Evolutionary conservation across 1,140 invertebrate species (phyloP).

Genomic region (Paralvinella palmiformis): DNA sequence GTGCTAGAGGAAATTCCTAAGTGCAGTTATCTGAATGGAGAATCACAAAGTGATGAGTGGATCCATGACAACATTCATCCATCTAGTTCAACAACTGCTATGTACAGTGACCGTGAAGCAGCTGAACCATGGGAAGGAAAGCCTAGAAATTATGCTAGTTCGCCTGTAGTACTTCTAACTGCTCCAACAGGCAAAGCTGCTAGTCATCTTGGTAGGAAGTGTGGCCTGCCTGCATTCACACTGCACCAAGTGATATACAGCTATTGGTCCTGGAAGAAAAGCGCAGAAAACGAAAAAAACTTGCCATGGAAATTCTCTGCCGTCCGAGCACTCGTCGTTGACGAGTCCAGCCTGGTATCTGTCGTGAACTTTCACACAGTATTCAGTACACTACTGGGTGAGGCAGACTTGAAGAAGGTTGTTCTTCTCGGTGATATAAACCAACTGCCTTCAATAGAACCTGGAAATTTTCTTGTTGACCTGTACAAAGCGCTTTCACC

Average conservation of each 20-base stretch:
- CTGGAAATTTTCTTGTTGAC: conserved; percentile 35
- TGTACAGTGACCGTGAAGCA: neutral
- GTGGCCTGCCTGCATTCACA: conserved; percentile 30
- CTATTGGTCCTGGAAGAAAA: conserved; percentile 20
- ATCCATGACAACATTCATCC: neutral
- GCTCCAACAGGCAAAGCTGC: conserved; percentile 45
- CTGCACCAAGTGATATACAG: conserved; percentile 40
- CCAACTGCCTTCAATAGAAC: conserved; percentile 44
- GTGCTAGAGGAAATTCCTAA: neutral
- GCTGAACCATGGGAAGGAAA: neutral
- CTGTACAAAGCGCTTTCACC: conserved; percentile 22
- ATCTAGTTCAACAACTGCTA: neutral
- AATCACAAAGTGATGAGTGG: neutral
- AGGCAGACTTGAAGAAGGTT: conserved; percentile 31
- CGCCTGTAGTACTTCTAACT: conserved; percentile 23
- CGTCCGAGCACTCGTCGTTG: conserved; percentile 35
- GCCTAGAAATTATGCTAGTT: neutral
- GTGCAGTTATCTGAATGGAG: neutral
- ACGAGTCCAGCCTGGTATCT: conserved; percentile 43
- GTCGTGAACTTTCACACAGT: conserved; percentile 35
- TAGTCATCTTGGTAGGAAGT: conserved; percentile 36
- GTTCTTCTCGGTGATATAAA: conserved; percentile 40
- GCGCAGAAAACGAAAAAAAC: neutral
- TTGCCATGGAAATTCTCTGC: conserved; percentile 27
- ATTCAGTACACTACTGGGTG: conserved; percentile 23